phyloP scores from a whole-genome alignment of 2,888 invertebrate genomes.

The Tholera decimalis region DNA sequence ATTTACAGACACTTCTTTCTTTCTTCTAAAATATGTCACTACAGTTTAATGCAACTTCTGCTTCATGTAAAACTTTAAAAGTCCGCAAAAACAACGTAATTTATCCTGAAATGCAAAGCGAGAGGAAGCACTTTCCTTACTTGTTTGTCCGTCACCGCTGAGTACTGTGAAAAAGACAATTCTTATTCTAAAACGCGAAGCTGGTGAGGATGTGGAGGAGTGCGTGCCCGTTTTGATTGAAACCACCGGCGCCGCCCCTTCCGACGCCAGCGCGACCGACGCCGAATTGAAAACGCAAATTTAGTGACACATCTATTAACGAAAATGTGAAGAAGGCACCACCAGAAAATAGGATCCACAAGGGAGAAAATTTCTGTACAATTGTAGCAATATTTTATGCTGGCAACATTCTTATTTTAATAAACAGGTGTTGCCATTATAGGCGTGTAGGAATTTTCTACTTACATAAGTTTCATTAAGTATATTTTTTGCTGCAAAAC shows the following conservation, averaged over 20 bases:
- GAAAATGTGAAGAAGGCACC: conserved; percentile 80
- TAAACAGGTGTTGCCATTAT: conserved; percentile 61
- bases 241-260: conserved; percentile 77
- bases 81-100: conserved; percentile 9
- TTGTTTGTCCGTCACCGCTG: conserved; percentile 75
- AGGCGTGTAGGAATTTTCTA: conserved; percentile 50
- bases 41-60: not conserved
- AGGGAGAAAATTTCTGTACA: conserved; percentile 68
- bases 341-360: conserved; percentile 80
- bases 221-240: conserved; percentile 91
- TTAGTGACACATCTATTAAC: conserved; percentile 90
- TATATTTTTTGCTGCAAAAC: conserved; percentile 48
- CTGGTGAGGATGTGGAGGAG: conserved; percentile 89
- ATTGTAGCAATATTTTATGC: conserved; percentile 68
- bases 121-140: conserved; percentile 76
- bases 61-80: conserved; percentile 5
- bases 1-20: not conserved
- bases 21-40: not conserved
- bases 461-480: conserved; percentile 57
- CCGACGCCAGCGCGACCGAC: conserved; percentile 72
- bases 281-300: conserved; percentile 90
- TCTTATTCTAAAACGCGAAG: conserved; percentile 90
- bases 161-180: conserved; percentile 90
- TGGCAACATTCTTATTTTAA: conserved; percentile 65
- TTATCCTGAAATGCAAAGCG: conserved; percentile 33